A percentile compares a stretch with the other conserved stretches of the same genome.
phyloP scores from a whole-genome alignment of 2,888 invertebrate genomes.

The Drosophila cracens region DNA sequence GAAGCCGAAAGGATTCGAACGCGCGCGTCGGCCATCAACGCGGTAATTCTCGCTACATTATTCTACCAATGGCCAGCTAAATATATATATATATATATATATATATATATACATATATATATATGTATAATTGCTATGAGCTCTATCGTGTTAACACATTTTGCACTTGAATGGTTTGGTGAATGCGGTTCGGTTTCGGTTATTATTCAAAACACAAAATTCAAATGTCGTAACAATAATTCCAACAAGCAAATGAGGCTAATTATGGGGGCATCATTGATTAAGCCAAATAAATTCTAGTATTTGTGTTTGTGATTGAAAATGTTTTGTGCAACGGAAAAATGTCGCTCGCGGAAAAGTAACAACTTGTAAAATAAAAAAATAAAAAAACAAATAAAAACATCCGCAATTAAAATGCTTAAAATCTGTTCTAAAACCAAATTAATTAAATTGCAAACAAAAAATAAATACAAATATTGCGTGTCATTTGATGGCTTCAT shows the following conservation, averaged over 20 bases:
- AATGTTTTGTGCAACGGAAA: neutral
- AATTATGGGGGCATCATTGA: conserved; percentile 7
- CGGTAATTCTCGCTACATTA: conserved; percentile 56
- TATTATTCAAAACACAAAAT: conserved; percentile 21
- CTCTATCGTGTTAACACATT: conserved; percentile 5
- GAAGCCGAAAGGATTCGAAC: conserved; percentile 84
- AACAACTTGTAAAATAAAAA: neutral
- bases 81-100: neutral
- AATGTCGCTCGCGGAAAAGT: conserved; percentile 3
- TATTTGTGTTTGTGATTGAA: conserved; percentile 1
- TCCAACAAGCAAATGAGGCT: neutral
- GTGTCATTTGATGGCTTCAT: conserved; percentile 8
- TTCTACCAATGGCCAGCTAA: conserved; percentile 20
- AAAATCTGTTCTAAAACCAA: neutral
- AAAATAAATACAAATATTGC: neutral
- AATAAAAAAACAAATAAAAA: neutral
- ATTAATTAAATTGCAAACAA: neutral
- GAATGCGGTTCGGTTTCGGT: conserved; percentile 6
- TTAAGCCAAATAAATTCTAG: neutral
- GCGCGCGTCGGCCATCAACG: conserved; percentile 65
- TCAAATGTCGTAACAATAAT: neutral
- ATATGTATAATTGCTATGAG: neutral
- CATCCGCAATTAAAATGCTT: neutral
- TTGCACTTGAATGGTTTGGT: conserved; percentile 1
- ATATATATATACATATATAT: neutral